Conservation (phyloP, 2,797 vertebrate genomes). For the Lacerta bilineata region DNA sequence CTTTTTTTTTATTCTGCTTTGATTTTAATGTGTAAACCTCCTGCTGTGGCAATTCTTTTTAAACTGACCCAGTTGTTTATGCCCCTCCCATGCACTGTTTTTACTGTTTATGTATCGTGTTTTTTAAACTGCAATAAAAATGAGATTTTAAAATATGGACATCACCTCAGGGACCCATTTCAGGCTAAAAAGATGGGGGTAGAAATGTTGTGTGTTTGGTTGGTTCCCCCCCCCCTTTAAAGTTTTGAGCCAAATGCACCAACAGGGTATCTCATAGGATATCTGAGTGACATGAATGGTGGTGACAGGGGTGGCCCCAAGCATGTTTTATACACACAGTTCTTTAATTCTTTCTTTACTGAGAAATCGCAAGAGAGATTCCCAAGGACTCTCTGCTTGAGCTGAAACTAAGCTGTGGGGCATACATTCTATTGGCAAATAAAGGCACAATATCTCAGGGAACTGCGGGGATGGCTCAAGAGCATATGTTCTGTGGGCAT, state of each 20-base stretch:
- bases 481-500: neutral
- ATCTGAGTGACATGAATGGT: neutral
- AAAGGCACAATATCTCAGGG: neutral
- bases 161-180: neutral
- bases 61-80: neutral
- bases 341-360: neutral
- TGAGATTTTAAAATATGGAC: neutral
- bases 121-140: too few relatives aligned
- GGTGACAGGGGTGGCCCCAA: neutral
- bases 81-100: neutral
- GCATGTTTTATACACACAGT: neutral
- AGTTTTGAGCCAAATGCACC: neutral
- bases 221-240: neutral
- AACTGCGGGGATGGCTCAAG: neutral
- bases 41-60: neutral
- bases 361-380: neutral
- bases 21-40: neutral
- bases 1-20: neutral
- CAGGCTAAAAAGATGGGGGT: neutral
- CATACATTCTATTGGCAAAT: neutral
- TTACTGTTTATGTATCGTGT: too few relatives aligned
- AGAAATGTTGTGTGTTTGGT: neutral
- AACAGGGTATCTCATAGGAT: neutral
- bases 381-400: neutral
- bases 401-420: neutral